Conservation (phyloP, 2,113 vertebrate species). For the Cyphomyrus plagiostoma region DNA sequence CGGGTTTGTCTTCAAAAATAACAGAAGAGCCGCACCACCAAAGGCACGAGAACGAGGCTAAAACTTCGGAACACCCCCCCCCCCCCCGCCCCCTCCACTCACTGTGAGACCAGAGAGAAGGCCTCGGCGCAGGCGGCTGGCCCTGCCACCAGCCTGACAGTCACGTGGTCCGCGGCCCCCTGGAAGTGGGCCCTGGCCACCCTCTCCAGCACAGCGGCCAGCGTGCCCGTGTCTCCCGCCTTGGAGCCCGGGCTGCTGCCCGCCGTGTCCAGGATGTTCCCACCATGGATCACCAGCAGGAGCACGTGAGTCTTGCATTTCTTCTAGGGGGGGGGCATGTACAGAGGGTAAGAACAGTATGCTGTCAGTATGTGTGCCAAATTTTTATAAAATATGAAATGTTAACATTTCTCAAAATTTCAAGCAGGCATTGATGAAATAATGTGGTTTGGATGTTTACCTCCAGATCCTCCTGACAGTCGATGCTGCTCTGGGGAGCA, state of each 20-base stretch:
- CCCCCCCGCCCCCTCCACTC: constrained; percentile 46
- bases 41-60: not conserved
- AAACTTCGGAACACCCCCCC: not conserved
- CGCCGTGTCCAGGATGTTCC: constrained; percentile 82
- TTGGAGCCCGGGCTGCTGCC: constrained; percentile 78
- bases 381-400: not conserved
- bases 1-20: not conserved
- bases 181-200: constrained; percentile 84
- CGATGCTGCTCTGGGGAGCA: constrained; percentile 78
- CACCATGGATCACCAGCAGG: constrained; percentile 86
- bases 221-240: constrained; percentile 74
- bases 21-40: not conserved
- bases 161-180: constrained; percentile 77
- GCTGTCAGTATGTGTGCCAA: not conserved
- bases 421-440: not conserved
- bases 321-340: constrained; percentile 38
- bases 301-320: constrained; percentile 85
- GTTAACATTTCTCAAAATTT: not conserved
- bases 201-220: constrained; percentile 83
- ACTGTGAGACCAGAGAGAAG: constrained; percentile 92
- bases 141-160: constrained; percentile 83
- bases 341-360: not conserved
- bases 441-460: constrained; percentile 49
- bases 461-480: constrained; percentile 80
- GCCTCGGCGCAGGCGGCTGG: constrained; percentile 89